Percentiles rank a stretch among this genome's conserved stretches.
Evolutionary conservation across 2,888 invertebrate species (phyloP).

Genomic region (Eulithis testata): DNA sequence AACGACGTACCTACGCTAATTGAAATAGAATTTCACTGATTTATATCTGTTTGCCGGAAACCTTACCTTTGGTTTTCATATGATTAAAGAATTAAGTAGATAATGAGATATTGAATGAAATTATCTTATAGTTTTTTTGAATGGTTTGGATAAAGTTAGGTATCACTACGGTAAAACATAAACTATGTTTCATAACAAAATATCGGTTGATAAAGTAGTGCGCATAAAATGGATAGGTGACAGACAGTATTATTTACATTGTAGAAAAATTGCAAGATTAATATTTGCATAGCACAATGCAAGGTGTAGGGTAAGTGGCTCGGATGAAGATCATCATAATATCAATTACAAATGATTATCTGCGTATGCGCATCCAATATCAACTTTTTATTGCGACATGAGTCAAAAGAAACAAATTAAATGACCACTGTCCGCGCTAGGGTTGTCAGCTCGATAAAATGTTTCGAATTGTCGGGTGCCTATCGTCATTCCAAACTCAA

Average conservation of each 20-base stretch:
- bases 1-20: conserved; percentile 71
- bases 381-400: conserved; percentile 26
- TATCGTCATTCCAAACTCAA: conserved; percentile 81
- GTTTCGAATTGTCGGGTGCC: conserved; percentile 75
- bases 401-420: conserved; percentile 73
- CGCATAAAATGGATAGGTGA: not conserved
- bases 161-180: not conserved
- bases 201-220: not conserved
- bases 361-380: conserved; percentile 21
- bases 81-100: conserved; percentile 41
- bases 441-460: conserved; percentile 78
- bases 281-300: not conserved
- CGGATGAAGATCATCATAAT: conserved; percentile 20
- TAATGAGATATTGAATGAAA: conserved; percentile 47
- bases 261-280: not conserved
- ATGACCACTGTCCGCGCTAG: conserved; percentile 72
- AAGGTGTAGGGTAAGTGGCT: conserved; percentile 1
- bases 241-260: not conserved
- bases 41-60: conserved; percentile 66
- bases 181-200: not conserved
- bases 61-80: conserved; percentile 62
- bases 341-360: conserved; percentile 32
- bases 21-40: conserved; percentile 75
- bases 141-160: not conserved
- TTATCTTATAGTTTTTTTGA: not conserved